Base-by-base conservation (phyloP, 2,113 vertebrate genomes). In the Chloebia gouldiae region DNA sequence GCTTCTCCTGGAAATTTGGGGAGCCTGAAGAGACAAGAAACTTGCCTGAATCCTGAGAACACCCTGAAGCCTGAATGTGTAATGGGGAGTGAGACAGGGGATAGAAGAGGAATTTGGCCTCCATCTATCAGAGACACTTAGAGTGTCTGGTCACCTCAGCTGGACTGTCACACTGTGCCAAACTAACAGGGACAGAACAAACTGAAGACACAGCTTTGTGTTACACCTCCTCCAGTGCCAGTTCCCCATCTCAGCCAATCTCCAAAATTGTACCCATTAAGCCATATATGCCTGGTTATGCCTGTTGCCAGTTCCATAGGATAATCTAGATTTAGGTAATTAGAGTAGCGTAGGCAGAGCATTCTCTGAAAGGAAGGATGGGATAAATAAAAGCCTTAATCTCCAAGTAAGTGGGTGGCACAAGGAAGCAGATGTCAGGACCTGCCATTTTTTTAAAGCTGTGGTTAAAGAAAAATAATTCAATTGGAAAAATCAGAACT, bases 261-360 rank as follows among this genome's bases (percentile, higher is more conserved):
- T 47, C 44, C 57, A 76, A 63, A 92, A 61, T 25, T 51, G 39
- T 30, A 22, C 15, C 24, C 31, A 20, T 5, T 47, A 44, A 88
- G 50, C 35, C 30, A 33, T 22, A 27, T 5, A 37, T 3, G 4
- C 6, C 28, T 40, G n/a, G 18, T 31, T 50, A 22, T 31, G 22
- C 23, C 68, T 56, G 18, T 60, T 81, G 40, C 3, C 20, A 50
- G 10, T 63, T 86, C 64, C 40, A 16, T 3, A 2, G 44, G 15
- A 85, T 47, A 51, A 79, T 30, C 42, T 37, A 50, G 23, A 47
- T 23, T 63, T 71, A 60, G 18, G 21, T 42, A 37, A 63, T 20
- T 51, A 35, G 10, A 69, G 64, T 0, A 0, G 21, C 28, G 24
- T 3, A 8, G 47, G 28, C 4, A 23, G 44, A 81, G 18, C 24